phyloP scores from a whole-genome alignment of 2,113 vertebrate genomes.

The Stegastes partitus region DNA sequence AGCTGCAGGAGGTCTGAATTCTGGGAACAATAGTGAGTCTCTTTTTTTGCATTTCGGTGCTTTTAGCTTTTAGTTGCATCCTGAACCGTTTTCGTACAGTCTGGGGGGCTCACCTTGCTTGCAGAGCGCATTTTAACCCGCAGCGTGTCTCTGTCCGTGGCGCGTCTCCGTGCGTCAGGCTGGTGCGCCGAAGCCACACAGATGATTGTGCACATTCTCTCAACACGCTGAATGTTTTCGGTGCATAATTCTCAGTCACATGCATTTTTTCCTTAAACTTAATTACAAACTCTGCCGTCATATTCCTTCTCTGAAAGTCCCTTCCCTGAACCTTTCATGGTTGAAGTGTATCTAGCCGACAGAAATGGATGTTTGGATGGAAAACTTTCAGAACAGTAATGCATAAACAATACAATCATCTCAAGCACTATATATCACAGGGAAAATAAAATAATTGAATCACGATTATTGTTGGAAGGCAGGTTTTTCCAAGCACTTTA shows the following conservation, averaged over 20 bases:
- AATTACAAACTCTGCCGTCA: too few relatives aligned
- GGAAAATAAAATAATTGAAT: too few relatives aligned
- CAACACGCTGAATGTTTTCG: neutral
- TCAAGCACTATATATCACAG: too few relatives aligned
- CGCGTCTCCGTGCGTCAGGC: neutral
- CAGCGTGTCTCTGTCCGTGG: conserved; percentile 53
- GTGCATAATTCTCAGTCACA: neutral
- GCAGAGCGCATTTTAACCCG: neutral
- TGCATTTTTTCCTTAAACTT: too few relatives aligned
- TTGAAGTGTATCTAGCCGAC: too few relatives aligned
- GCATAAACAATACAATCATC: too few relatives aligned
- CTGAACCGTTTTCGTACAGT: neutral
- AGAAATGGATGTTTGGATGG: too few relatives aligned
- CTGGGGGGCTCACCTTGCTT: conserved; percentile 8
- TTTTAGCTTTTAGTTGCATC: neutral
- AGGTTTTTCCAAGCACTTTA: too few relatives aligned
- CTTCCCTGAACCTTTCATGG: too few relatives aligned
- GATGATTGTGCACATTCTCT: neutral
- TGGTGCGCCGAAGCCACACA: neutral
- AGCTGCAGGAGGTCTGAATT: neutral
- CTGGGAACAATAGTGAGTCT: neutral
- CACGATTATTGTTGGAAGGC: too few relatives aligned
- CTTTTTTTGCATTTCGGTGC: neutral
- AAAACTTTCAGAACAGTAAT: too few relatives aligned
- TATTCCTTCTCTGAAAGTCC: too few relatives aligned